Conservation (phyloP, 1,140 invertebrate species). For the Drosophila miranda region DNA sequence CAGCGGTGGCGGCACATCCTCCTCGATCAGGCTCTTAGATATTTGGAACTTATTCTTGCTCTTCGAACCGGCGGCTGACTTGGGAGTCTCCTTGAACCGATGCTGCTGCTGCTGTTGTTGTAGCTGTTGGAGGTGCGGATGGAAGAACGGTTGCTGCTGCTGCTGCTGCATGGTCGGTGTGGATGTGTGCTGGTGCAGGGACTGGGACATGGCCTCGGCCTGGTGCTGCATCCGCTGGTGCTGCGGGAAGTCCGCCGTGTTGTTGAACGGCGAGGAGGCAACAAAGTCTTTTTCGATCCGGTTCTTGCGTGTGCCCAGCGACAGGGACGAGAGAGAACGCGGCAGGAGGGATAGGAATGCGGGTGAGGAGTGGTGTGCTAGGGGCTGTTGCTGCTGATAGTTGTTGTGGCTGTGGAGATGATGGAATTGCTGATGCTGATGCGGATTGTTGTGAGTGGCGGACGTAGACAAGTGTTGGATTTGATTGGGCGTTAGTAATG, state of each 20-base stretch:
- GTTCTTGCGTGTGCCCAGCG: constrained; percentile 78
- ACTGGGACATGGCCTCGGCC: constrained; percentile 68
- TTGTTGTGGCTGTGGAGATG: constrained; percentile 63
- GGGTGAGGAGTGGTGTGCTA: constrained; percentile 67
- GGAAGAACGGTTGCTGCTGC: constrained; percentile 41
- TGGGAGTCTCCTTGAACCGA: constrained; percentile 56
- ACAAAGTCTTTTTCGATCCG: constrained; percentile 78
- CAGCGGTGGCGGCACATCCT: constrained; percentile 83
- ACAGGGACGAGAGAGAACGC: constrained; percentile 84
- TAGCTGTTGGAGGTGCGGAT: constrained; percentile 51
- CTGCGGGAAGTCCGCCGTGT: constrained; percentile 69
- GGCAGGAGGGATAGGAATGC: constrained; percentile 84
- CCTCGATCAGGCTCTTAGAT: constrained; percentile 78
- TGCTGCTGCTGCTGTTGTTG: constrained; percentile 55
- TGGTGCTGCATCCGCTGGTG: constrained; percentile 52
- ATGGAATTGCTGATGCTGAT: constrained; percentile 53
- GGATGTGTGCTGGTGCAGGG: constrained; percentile 62
- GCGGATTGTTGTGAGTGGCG: constrained; percentile 55
- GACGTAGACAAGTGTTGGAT: constrained; percentile 76
- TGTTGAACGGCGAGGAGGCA: constrained; percentile 52
- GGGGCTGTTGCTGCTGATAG: constrained; percentile 60
- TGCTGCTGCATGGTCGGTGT: constrained; percentile 52
- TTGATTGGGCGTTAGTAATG: constrained; percentile 79
- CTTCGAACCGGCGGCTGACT: constrained; percentile 42
- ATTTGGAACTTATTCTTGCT: constrained; percentile 63